Evolutionary conservation across 2,797 vertebrate species (phyloP), one percentile per base, ranked within the genome.

Genomic region (Taenioides sp.): DNA sequence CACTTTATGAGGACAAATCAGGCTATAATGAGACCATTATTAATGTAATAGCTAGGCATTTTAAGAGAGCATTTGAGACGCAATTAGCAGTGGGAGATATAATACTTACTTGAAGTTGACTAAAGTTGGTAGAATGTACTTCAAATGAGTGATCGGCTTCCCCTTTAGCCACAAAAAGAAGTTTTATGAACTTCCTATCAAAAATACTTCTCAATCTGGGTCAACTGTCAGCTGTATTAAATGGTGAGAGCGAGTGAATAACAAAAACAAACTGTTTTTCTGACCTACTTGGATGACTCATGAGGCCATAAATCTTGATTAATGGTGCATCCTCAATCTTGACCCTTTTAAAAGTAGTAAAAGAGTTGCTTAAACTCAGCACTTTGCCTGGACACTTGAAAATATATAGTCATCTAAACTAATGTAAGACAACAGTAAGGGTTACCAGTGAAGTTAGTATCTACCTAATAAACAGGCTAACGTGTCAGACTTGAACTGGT

Each of bases 251-350:
- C 65, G 71, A 62, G 14, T 75, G 74, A 40, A 67, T 66, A 43
- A 64, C 81, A 87, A 76, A 87, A 88, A 80, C 73, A 75, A 74
- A 65, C 61, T 75, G 71, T 77, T 80, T 84, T 70, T 78, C 76
- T 87, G 85, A 87, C 86, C 83, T 77, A 89, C 80, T 84, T 88
- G 85, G 81, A 82, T 18, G 54, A 52, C 69, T 78, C 14, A 7
- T 7, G 55, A 37, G 60, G 59, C 60, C 63, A 61, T 74, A 76
- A 80, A 76, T 77, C 73, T 50, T 77, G 70, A 88, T 83, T 85
- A 77, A 84, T 85, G 77, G 62, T 82, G 65, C 72, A 65, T 22
- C 40, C 22, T 80, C 74, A 82, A 71, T 75, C 70, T 74, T 77
- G 74, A 81, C 72, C 17, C 65, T 47, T 68, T 47, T 40, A 60